Evolutionary conservation across 2,113 vertebrate genomes (phyloP).

Genomic region (Amazona guildingii): DNA sequence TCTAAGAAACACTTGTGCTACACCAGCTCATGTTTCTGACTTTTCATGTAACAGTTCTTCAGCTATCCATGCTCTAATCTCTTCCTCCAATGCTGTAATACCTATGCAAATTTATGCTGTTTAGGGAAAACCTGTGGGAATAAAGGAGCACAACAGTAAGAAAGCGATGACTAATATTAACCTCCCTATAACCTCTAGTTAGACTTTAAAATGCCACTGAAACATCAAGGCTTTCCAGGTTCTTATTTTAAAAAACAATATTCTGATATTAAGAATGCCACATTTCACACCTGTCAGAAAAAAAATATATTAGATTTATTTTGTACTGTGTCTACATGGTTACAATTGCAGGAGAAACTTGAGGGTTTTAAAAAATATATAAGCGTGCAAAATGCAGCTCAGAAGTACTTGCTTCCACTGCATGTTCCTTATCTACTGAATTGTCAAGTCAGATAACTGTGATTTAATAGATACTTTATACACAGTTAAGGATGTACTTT

Average conservation of each 20-base stretch:
- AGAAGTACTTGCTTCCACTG: constrained; percentile 57
- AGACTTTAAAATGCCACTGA: constrained; percentile 1
- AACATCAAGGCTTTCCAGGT: neutral
- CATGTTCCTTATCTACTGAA: constrained; percentile 27
- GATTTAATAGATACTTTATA: constrained; percentile 44
- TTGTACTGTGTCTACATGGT: constrained; percentile 49
- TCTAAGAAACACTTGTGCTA: neutral
- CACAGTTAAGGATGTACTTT: constrained; percentile 22
- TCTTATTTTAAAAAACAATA: neutral
- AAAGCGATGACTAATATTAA: neutral
- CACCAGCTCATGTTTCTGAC: neutral
- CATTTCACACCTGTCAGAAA: constrained; percentile 4
- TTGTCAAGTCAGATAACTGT: constrained; percentile 53
- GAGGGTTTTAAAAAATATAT: constrained; percentile 16
- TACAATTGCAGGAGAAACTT: constrained; percentile 52
- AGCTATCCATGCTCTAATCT: neutral
- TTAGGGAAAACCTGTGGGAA: constrained; percentile 27
- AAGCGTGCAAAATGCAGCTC: constrained; percentile 35
- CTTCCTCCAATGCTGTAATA: neutral
- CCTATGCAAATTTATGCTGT: constrained; percentile 8
- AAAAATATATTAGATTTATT: constrained; percentile 5
- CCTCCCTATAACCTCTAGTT: neutral
- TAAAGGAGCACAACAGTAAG: neutral
- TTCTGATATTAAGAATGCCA: constrained; percentile 1
- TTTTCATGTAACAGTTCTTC: neutral